phyloP scores from a whole-genome alignment of 1,140 invertebrate genomes.

The Neodiprion virginianus region DNA sequence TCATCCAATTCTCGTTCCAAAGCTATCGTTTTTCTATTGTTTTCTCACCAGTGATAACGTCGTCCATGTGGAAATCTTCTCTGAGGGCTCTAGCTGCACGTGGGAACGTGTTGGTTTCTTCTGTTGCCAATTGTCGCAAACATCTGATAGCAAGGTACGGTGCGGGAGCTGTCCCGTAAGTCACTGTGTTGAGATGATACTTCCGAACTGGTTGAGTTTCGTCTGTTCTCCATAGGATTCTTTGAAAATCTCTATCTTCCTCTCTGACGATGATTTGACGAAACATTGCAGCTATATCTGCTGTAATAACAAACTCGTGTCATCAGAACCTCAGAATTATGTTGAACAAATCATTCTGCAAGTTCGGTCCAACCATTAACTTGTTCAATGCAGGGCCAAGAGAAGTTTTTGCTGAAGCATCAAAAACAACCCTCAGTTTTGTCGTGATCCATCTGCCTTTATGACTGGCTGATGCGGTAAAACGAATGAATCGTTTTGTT shows the following conservation, averaged over 20 bases:
- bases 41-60: conserved; percentile 50
- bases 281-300: conserved; percentile 41
- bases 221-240: conserved; percentile 35
- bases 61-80: conserved; percentile 59
- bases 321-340: conserved; percentile 43
- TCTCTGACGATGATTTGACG: conserved; percentile 30
- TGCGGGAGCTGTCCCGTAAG: conserved; percentile 24
- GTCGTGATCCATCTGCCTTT: conserved; percentile 29
- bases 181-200: conserved; percentile 26
- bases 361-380: conserved; percentile 40
- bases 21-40: conserved; percentile 22
- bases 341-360: conserved; percentile 41
- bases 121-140: conserved; percentile 22
- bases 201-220: conserved; percentile 23
- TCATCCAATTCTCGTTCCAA: conserved; percentile 24
- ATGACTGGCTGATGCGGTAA: conserved; percentile 42
- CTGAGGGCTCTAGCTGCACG: conserved; percentile 35
- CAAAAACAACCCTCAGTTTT: too few species aligned
- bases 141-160: conserved; percentile 22
- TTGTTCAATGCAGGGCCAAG: conserved; percentile 34
- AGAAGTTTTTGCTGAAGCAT: too few species aligned
- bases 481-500: conserved; percentile 10
- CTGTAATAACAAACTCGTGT: conserved; percentile 31
- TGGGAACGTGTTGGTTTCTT: conserved; percentile 34
- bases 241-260: conserved; percentile 28